Evolutionary conservation across 1,140 invertebrate genomes (phyloP), one percentile per base, ranked within the genome.

Genomic region (Bombus confusus): DNA sequence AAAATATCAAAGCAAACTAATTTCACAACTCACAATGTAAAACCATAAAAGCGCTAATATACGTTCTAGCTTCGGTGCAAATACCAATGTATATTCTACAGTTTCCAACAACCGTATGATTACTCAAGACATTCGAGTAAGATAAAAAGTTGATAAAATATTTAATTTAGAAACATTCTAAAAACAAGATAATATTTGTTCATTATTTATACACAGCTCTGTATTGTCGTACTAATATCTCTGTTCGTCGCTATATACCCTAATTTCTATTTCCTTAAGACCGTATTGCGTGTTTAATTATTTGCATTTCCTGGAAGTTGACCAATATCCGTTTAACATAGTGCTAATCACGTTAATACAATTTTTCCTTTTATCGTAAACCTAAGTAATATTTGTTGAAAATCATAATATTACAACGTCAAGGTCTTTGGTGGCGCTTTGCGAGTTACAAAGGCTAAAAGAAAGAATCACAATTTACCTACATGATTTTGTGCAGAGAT

Each of bases 341-440:
- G 34, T 28, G 13, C 25, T 31, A 83, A 47, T 43, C 28, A 66
- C 28, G 8, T 75, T 62, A 75, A 83, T 13, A 68, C 52, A 71
- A 37, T 18, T 72, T 43, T 57, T n/a, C 31, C 25, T 31, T n/a
- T 73, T 22, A 41, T n/a, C 28, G 34, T 72, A 80, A 72, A 10
- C 31, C 37, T 80, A 80, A 66, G n/a, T 74, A 71, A 37, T 69
- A 39, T 31, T 71, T 59, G 25, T 34, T 13, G 25, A 85, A 74
- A 74, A 68, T 81, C 62, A 81, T 75, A 81, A 52, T 66, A 52
- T 78, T 68, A 41, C 74, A 39, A 74, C 73, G 57, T 83, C 85
- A 59, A 78, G 80, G 73, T 74, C 68, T 86, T 86, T 78, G 80
- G 81, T 83, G 74, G 80, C 81, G 85, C 57, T 71, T 86, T 39